Evolutionary conservation across 2,113 vertebrate species (phyloP), one percentile per base, ranked within the genome.

Genomic region (Plectropomus leopardus): DNA sequence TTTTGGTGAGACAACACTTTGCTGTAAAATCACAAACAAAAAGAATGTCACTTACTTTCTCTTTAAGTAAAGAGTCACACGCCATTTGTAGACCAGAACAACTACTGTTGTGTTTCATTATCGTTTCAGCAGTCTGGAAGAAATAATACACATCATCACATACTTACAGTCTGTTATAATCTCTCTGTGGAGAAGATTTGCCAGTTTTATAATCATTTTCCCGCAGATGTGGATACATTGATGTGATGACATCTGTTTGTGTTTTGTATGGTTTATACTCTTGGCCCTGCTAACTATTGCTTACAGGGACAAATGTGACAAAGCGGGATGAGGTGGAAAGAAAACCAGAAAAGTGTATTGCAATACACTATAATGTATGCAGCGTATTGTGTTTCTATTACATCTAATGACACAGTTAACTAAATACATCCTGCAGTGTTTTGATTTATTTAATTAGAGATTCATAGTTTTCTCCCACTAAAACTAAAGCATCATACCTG

Each of bases 51-150:
- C 96, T 96, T 85, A 97, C 98, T 86, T 94, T 96, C 87, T 99
- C 98, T 83, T 96, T 96, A 26, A 99, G 96, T 84, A 96, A 93
- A 57, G 93, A 78, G 50, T 98, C 96, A 36, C 81, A 94, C 3
- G 82, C 89, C 70, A 97, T 93, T 57, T 94, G 91, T 24, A 96
- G 60, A 47, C 91, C 90, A 58, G 83, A 95, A 86, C 96, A 95
- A 50, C 94, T 95, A 34, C 78, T 94, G 87, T 94, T 99, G 82
- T 95, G 94, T 78, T 91, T 95, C 89, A 98, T 82, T 90, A 99
- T 97, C 21, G 90, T 76, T 66, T 94, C 93, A 32, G 96, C 95
- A 0, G 98, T 99, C 98, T 99, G 92, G 36, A 95, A 93, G 84
- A 60, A 23, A 82, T 32, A 34, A 60, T 23, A 47, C 8, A 48